Conservation (phyloP, 2,113 vertebrate genomes). For the Spilogale gracilis region DNA sequence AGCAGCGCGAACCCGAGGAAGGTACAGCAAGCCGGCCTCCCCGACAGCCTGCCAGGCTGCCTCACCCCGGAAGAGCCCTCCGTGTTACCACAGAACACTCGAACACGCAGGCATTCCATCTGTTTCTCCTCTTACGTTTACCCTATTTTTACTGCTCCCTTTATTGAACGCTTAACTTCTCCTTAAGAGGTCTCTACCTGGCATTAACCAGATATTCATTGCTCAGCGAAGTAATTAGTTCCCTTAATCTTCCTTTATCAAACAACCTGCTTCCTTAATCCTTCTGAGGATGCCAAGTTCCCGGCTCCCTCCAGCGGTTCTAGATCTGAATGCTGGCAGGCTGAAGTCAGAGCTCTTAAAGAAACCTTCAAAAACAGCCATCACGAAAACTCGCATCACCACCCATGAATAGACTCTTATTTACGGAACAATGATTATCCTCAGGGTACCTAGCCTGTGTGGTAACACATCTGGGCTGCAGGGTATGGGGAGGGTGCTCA, state of each 20-base stretch:
- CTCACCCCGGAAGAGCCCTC: neutral
- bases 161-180: conserved; percentile 34
- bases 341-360: neutral
- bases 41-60: no score
- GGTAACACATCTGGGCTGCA: neutral
- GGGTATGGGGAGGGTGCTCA: neutral
- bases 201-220: neutral
- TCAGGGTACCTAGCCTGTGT: neutral
- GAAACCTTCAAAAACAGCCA: neutral
- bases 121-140: neutral
- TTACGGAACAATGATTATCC: neutral
- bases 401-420: neutral
- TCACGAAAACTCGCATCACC: neutral
- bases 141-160: neutral
- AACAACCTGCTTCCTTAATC: conserved; percentile 13
- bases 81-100: neutral
- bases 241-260: conserved; percentile 38
- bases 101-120: neutral
- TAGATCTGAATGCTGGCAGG: neutral
- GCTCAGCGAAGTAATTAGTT: conserved; percentile 24
- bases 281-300: neutral
- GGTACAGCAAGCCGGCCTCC: neutral
- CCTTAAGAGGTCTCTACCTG: neutral
- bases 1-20: neutral
- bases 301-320: neutral